These are phyloP conservation scores for Megalops cyprinoides DNA, from an alignment of 2,797 vertebrate species.

Conservation along the genomic window DNA sequence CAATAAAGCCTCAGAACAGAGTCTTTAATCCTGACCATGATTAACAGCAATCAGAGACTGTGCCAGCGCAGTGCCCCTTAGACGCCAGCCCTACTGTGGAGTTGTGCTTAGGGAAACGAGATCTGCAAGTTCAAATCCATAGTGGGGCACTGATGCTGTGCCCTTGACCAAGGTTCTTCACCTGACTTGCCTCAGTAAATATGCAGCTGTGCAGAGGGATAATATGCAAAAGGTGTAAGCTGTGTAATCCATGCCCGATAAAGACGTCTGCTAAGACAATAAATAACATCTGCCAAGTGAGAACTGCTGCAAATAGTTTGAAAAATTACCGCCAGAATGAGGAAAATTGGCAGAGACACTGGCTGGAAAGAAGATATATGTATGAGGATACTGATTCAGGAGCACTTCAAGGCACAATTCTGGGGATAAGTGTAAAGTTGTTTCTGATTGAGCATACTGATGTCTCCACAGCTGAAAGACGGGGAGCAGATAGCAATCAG, in stretches of 20 bases:
- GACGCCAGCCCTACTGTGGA: neutral
- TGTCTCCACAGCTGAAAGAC: too few species aligned
- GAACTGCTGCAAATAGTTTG: too few species aligned
- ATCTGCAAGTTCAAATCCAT: neutral
- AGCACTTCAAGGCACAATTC: neutral
- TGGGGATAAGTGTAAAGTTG: neutral
- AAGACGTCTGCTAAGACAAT: neutral
- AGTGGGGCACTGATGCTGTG: neutral
- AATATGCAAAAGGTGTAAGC: neutral
- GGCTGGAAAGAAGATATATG: neutral
- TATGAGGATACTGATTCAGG: neutral
- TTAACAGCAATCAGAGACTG: neutral
- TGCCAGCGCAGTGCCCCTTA: too few species aligned
- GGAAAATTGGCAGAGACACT: neutral
- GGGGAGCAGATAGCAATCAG: too few species aligned
- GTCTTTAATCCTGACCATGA: neutral
- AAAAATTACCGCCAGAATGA: too few species aligned
- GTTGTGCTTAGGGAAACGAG: neutral
- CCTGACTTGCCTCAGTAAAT: neutral
- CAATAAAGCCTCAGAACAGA: too few species aligned
- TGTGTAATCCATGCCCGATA: neutral
- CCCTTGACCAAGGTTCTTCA: neutral
- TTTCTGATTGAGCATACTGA: neutral
- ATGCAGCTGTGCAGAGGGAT: neutral
- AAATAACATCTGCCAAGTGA: too few species aligned